Conservation (phyloP, 2,113 vertebrate genomes). For the Chloebia gouldiae region DNA sequence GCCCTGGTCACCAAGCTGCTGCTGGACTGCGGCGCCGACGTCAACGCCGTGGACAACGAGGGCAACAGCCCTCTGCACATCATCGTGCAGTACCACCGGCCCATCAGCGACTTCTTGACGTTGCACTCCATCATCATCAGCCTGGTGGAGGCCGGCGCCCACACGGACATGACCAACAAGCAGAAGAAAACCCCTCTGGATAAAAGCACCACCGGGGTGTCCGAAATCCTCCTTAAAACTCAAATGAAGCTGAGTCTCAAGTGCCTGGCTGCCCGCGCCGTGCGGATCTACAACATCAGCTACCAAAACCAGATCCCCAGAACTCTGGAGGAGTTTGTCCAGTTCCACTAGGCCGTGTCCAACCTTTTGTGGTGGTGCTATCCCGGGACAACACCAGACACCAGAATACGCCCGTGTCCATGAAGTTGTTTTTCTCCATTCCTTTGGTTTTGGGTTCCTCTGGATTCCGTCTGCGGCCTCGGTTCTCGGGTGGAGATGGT, state of each 20-base stretch:
- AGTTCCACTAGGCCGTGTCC: slow-evolving; percentile 84
- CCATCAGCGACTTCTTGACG: slow-evolving; percentile 98
- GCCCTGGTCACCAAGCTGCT: slow-evolving; percentile 91
- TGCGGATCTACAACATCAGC: slow-evolving; percentile 88
- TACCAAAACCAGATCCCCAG: slow-evolving; percentile 97
- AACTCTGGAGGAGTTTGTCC: slow-evolving; percentile 95
- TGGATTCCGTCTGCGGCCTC: slow-evolving; percentile 4
- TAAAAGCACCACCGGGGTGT: slow-evolving; percentile 95
- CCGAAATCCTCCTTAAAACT: slow-evolving; percentile 96
- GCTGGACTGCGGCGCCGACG: slow-evolving; percentile 90
- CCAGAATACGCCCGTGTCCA: slow-evolving; percentile 39
- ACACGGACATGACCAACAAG: slow-evolving; percentile 97
- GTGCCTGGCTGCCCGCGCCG: slow-evolving; percentile 96
- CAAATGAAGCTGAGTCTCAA: slow-evolving; percentile 99
- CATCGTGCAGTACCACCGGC: slow-evolving; percentile 97
- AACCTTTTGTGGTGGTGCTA: slow-evolving; percentile 67
- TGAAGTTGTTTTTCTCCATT: neutral
- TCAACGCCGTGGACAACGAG: slow-evolving; percentile 89
- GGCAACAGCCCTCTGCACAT: slow-evolving; percentile 94
- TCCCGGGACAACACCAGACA: slow-evolving; percentile 53
- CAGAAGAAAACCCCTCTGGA: slow-evolving; percentile 97
- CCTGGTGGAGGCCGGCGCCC: slow-evolving; percentile 95
- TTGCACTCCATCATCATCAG: slow-evolving; percentile 96
- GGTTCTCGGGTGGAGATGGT: neutral
- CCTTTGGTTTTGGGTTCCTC: slow-evolving; percentile 14